Percentiles rank a stretch among this genome's conserved stretches.
These are phyloP conservation scores for Caenorhabditis elegans DNA, from an alignment of 1,140 invertebrate species.

Conservation along the genomic window DNA sequence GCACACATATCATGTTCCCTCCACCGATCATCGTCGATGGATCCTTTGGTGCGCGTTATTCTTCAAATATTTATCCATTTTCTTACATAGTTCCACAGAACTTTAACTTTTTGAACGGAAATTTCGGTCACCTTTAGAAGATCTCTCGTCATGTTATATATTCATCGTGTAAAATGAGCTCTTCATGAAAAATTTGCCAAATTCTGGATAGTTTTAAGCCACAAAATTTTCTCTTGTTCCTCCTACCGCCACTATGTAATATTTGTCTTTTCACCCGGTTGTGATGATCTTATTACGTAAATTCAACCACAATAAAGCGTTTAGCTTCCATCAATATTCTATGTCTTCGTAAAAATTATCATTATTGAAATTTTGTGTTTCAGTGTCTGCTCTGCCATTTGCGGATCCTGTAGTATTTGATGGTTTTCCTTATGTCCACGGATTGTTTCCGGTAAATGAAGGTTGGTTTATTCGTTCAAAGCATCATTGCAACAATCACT, in stretches of 20 bases:
- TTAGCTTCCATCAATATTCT: not conserved
- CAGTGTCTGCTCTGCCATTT: not conserved
- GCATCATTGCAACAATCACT: not conserved
- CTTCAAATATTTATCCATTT: not conserved
- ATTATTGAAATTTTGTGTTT: not conserved
- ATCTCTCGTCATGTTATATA: not conserved
- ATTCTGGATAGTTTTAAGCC: slow-evolving; percentile 17
- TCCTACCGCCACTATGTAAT: not conserved
- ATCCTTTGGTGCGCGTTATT: not conserved
- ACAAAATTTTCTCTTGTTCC: not conserved
- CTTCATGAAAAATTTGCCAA: not conserved
- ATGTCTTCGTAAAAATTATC: not conserved
- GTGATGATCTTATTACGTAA: not conserved
- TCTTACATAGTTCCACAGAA: not conserved
- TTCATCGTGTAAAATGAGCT: not conserved
- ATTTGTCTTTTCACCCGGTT: slow-evolving; percentile 1
- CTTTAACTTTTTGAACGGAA: not conserved
- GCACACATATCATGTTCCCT: not conserved
- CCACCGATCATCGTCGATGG: not conserved
- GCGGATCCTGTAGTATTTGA: too few species aligned
- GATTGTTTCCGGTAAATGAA: not conserved
- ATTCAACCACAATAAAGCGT: not conserved
- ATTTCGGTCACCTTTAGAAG: not conserved
- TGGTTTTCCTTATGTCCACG: too few species aligned
- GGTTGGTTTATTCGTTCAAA: not conserved